phyloP scores from a whole-genome alignment of 2,113 vertebrate genomes.

The Paedocypris sp. region DNA sequence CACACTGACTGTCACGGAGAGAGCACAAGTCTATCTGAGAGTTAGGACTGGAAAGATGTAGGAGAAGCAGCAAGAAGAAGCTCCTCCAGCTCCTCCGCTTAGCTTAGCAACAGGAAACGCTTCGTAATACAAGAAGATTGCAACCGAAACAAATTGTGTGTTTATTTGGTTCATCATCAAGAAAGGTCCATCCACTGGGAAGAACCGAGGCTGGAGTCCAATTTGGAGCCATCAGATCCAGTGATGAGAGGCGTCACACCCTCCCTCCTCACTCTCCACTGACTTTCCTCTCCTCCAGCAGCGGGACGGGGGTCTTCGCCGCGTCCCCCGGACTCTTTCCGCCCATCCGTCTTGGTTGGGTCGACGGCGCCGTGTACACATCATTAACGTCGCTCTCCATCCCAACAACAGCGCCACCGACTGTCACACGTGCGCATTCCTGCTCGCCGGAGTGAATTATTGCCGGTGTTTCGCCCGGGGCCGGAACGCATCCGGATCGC shows the following conservation, averaged over 20 bases:
- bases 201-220: no score
- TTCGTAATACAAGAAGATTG: no score
- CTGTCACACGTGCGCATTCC: constrained; percentile 8
- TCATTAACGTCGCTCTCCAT: constrained; percentile 49
- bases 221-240: no score
- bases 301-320: constrained; percentile 41
- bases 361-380: constrained; percentile 56
- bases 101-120: no score
- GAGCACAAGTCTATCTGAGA: constrained; percentile 82
- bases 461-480: neutral
- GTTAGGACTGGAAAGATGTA: no score
- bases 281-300: constrained; percentile 88
- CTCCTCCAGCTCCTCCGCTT: no score
- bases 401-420: neutral
- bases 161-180: no score
- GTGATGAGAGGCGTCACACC: constrained; percentile 92
- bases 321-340: constrained; percentile 75
- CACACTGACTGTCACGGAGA: no score
- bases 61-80: no score
- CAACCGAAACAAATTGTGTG: no score
- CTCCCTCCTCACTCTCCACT: constrained; percentile 92
- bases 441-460: neutral
- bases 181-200: no score
- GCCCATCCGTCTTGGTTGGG: constrained; percentile 84
- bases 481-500: constrained; percentile 1